A percentile compares a stretch with the other conserved stretches of the same genome.
phyloP scores from a whole-genome alignment of 2,797 vertebrate species.

The Pempheris klunzingeri region DNA sequence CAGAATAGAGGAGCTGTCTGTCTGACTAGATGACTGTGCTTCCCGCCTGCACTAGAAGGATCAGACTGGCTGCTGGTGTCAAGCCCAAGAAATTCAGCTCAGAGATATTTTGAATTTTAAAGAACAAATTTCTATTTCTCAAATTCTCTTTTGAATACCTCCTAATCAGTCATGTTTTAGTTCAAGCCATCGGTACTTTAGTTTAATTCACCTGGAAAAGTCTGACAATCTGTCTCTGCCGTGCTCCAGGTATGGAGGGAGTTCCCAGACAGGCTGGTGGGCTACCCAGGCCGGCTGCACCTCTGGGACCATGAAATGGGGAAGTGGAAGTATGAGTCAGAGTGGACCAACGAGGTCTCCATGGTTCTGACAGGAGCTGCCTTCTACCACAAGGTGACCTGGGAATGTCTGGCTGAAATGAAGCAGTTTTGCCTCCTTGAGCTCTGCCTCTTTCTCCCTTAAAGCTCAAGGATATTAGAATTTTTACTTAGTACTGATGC shows the following conservation, averaged over 20 bases:
- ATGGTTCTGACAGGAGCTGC: conserved; percentile 99
- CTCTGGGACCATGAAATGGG: conserved; percentile 99
- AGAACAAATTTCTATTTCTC: conserved; percentile 6
- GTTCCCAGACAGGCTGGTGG: conserved; percentile 97
- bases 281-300: conserved; percentile 97
- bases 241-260: conserved; percentile 94
- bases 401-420: conserved; percentile 14
- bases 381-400: conserved; percentile 97
- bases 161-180: conserved; percentile 8
- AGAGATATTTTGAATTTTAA: conserved; percentile 23
- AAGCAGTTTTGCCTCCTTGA: background rate
- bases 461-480: background rate
- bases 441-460: background rate
- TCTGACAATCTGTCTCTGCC: conserved; percentile 46
- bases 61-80: conserved; percentile 35
- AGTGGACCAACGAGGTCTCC: conserved; percentile 99
- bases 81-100: conserved; percentile 23
- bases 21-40: conserved; percentile 43
- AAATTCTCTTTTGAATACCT: background rate
- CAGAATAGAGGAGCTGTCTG: conserved; percentile 63
- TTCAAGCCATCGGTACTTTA: conserved; percentile 1
- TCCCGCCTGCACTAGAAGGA: conserved; percentile 20
- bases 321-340: conserved; percentile 99
- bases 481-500: background rate
- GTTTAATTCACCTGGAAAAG: conserved; percentile 18